A percentile compares a stretch with the other conserved stretches of the same genome.
Evolutionary conservation across 2,797 vertebrate species (phyloP).

Genomic region (Anguilla anguilla): DNA sequence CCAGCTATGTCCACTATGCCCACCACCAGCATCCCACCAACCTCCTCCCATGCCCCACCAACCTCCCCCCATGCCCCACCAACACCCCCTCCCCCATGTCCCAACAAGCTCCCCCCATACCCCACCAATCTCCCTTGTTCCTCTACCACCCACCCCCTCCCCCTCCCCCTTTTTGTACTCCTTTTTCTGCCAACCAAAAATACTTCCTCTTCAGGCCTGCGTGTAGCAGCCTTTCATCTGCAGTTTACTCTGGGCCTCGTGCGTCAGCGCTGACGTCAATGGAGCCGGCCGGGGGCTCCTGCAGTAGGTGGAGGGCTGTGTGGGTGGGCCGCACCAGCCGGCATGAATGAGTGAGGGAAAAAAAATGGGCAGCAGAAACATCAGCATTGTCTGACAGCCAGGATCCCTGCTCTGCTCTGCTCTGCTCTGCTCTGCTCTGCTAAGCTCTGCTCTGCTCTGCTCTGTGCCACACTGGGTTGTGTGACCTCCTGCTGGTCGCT

Average conservation of each 20-base stretch:
- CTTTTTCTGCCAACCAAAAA: conserved; percentile 65
- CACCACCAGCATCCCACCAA: neutral
- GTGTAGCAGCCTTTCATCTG: conserved; percentile 63
- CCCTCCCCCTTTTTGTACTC: conserved; percentile 36
- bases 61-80: neutral
- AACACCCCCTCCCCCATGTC: neutral
- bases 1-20: no score
- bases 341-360: conserved; percentile 51
- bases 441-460: no score
- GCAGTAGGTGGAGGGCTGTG: conserved; percentile 56
- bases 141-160: neutral
- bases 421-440: no score
- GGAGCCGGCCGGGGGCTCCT: conserved; percentile 56
- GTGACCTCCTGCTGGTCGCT: neutral
- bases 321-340: conserved; percentile 18
- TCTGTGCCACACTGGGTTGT: neutral
- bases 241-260: conserved; percentile 60
- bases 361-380: neutral
- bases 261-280: conserved; percentile 75
- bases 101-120: neutral
- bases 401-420: neutral
- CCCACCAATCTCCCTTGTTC: neutral
- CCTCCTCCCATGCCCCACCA: neutral
- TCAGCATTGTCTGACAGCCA: neutral
- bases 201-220: conserved; percentile 56